A percentile compares a stretch with the other conserved stretches of the same genome.
Evolutionary conservation across 2,113 vertebrate genomes (phyloP).

Genomic region (Microcebus jonahi): DNA sequence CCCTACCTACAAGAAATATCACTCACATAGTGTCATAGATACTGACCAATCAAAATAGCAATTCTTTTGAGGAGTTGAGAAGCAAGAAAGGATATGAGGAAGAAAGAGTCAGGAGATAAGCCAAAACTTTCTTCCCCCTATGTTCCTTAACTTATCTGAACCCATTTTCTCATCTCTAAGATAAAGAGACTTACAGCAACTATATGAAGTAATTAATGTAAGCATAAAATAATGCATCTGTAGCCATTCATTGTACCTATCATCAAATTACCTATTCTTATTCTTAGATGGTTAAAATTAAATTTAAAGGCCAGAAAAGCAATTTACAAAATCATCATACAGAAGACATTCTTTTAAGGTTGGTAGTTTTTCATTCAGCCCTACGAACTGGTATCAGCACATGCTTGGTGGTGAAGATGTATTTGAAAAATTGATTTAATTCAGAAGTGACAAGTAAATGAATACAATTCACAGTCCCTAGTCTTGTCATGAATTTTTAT

Average conservation of each 20-base stretch:
- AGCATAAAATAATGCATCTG: background rate
- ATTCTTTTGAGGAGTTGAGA: background rate
- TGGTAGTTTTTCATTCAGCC: background rate
- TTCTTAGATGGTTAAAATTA: background rate
- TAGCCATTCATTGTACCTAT: background rate
- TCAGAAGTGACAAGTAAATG: background rate
- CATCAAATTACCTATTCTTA: background rate
- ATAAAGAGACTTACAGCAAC: background rate
- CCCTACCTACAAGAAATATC: background rate
- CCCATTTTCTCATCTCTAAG: background rate
- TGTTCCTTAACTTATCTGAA: background rate
- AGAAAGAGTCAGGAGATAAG: background rate
- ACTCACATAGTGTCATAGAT: background rate
- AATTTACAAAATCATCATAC: background rate
- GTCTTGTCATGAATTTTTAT: background rate
- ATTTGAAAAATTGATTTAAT: slow-evolving; percentile 31
- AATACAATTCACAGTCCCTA: background rate
- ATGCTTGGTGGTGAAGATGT: background rate
- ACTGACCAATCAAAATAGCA: background rate
- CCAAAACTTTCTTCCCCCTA: background rate
- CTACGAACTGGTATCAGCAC: background rate
- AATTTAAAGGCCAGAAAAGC: background rate
- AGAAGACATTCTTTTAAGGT: background rate
- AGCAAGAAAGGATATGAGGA: background rate
- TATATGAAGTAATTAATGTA: background rate